Evolutionary conservation across 2,888 invertebrate genomes (phyloP), one percentile per base, ranked within the genome.

Genomic region (Heliconius ismenius): DNA sequence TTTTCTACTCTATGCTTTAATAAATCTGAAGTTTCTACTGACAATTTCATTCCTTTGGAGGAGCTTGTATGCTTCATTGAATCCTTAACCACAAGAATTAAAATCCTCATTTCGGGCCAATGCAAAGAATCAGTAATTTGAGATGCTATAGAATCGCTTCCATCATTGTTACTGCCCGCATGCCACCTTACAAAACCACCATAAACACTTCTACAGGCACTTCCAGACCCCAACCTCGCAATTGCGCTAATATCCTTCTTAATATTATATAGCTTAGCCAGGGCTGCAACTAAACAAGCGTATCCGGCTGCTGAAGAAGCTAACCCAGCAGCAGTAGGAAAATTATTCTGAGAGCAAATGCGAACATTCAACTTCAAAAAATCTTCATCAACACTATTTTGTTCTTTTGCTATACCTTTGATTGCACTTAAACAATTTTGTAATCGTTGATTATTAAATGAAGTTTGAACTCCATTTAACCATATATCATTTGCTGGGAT

Each of bases 271-370:
- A 98, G 90, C 82, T 95, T 95, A 0, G 98, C 96, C 76, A 99
- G 90, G 0, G 98, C 96, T 82, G 95, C 96, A 0, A 98, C 98
- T 83, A 99, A 92, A 88, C 98, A 98, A 4, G 99, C 99, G 90
- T 98, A 99, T 6, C 99, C 99, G 63, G 99, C 99, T 39, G 99
- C 99, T 77, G 99, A 99, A 1, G 99, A 99, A 0, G 99, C 99
- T 70, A 99, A 94, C 1, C 99, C 99, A 76, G 99, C 99, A 6
- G 99, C 99, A 6, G 99, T 99, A 18, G 99, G 99, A 87, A 99
- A 99, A 93, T 99, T 99, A 90, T 99, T 99, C 86, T 96, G 96
- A 0, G 98, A 98, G 87, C 97, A 97, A 83, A 98, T 96, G 82
- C 96, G 97, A 60, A 98, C 87, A 85, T 97, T 97, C 96, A 97